Conservation (phyloP, 2,888 invertebrate genomes). For the Aleiodes alternator region DNA sequence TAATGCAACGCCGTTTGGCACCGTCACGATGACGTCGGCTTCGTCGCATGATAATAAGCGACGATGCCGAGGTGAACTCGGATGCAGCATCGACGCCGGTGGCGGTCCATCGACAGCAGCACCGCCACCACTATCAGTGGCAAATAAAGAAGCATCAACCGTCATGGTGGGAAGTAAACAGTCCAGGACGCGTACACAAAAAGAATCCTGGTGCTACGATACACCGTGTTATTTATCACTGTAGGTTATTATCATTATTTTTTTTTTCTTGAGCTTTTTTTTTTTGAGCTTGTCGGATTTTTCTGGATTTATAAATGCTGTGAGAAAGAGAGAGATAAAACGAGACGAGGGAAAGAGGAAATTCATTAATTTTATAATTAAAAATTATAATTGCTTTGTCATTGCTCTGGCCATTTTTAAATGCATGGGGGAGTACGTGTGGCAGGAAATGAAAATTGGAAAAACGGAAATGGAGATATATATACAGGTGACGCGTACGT, state of each 20-base stretch:
- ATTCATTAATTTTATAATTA: too few relatives aligned
- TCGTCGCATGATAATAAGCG: conserved; percentile 11
- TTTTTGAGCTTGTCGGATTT: neutral
- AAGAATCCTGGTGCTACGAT: conserved; percentile 25
- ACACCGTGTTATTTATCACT: conserved; percentile 3
- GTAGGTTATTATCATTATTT: neutral
- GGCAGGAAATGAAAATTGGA: conserved; percentile 30
- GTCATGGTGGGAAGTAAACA: conserved; percentile 56
- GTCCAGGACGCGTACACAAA: conserved; percentile 42
- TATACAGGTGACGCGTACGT: conserved; percentile 39
- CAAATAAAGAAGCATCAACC: conserved; percentile 36
- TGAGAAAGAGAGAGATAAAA: neutral
- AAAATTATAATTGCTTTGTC: too few relatives aligned
- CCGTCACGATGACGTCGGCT: conserved; percentile 56
- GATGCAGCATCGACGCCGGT: conserved; percentile 33
- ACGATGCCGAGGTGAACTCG: conserved; percentile 42
- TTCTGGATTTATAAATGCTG: neutral
- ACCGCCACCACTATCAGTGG: conserved; percentile 50
- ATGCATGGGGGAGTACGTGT: conserved; percentile 1
- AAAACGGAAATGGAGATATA: conserved; percentile 13
- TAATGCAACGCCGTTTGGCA: conserved; percentile 34
- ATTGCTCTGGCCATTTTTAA: too few relatives aligned
- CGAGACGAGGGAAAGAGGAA: neutral
- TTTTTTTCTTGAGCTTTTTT: neutral
- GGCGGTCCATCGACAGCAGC: conserved; percentile 41